Base-by-base conservation (phyloP, 35 echinoderm and acorn worm genomes). In the Hemicentrotus pulcherrimus region DNA sequence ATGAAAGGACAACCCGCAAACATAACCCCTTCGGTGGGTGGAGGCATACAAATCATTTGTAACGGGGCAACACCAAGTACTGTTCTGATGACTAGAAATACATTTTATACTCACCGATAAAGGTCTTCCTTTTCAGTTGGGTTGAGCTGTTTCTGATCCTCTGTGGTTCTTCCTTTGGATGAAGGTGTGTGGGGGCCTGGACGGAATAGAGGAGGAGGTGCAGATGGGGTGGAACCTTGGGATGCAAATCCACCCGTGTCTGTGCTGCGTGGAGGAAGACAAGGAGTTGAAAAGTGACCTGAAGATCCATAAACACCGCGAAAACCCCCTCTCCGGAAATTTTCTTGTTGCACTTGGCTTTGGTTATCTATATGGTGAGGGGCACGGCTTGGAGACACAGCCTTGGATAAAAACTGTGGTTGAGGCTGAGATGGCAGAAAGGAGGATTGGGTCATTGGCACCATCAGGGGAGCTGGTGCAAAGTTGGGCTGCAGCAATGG, bases 91-190 rank as follows among this genome's bases (percentile, higher is more conserved):
- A 59, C 52, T 59, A 78, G 19, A 28, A 78, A 78, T 28, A 90
- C 9, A 41, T 41, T 41, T 41, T 41, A 41, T 41, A 45, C 92
- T 65, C 28, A 94, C 47, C 92, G 59, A 94, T 94, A 94, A 11
- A 94, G 19, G 58, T 94, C 47, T 32, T 31, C 92, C 28, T 94
- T 94, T 94, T 94, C 59, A 32, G 70, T 12, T 35, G 31, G 78
- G 46, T 94, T 94, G 46, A 55, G 61, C 61, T 60, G 32, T 41
- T 47, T 90, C 32, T 90, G 32, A 2, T 33, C 88, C 32, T 90
- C 46, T 90, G 19, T 90, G 46, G 46, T 45, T 90, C 1, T 28
- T 90, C 16, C 88, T 41, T 90, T 45, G 0, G 65, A n/a, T n/a
- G 65, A 45, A 47, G 88, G 32, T 45, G 88, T 90, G 32, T 90